Conservation (phyloP, 2,888 invertebrate species). For the Ophion slaviceki region DNA sequence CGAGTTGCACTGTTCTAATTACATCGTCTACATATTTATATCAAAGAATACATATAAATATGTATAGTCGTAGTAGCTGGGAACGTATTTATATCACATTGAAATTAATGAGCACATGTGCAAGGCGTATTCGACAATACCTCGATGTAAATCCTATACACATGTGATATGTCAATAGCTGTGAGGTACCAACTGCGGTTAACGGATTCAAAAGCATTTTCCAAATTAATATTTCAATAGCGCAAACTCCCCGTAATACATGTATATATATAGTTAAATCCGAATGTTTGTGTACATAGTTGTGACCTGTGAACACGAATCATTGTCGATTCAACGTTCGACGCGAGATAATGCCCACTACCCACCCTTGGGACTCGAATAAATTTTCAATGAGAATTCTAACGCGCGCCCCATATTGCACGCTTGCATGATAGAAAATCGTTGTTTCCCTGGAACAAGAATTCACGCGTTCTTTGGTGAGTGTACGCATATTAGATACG, state of each 20-base stretch:
- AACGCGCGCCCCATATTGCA: conserved; percentile 21
- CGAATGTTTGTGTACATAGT: neutral
- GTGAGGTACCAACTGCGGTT: conserved; percentile 21
- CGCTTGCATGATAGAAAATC: conserved; percentile 54
- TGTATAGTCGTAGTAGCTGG: neutral
- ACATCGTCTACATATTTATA: neutral
- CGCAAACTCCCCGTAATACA: conserved; percentile 4
- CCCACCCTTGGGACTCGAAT: conserved; percentile 53
- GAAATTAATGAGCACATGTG: conserved; percentile 6
- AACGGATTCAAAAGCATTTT: conserved; percentile 60
- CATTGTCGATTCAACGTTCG: conserved; percentile 62
- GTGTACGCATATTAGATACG: neutral
- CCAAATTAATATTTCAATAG: conserved; percentile 61
- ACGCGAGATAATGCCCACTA: conserved; percentile 44
- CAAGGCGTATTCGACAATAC: neutral
- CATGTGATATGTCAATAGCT: neutral
- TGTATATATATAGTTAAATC: conserved; percentile 16
- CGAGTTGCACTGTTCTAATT: neutral
- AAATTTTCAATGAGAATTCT: conserved; percentile 59
- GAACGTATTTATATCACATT: conserved; percentile 20
- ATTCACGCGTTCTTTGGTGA: conserved; percentile 29
- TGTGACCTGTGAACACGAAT: conserved; percentile 50
- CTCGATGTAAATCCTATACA: neutral
- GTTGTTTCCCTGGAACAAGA: conserved; percentile 53
- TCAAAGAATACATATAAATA: too few relatives aligned